Base-by-base conservation (phyloP, 2,113 vertebrate genomes). In the Rhynchopsitta pachyrhyncha region DNA sequence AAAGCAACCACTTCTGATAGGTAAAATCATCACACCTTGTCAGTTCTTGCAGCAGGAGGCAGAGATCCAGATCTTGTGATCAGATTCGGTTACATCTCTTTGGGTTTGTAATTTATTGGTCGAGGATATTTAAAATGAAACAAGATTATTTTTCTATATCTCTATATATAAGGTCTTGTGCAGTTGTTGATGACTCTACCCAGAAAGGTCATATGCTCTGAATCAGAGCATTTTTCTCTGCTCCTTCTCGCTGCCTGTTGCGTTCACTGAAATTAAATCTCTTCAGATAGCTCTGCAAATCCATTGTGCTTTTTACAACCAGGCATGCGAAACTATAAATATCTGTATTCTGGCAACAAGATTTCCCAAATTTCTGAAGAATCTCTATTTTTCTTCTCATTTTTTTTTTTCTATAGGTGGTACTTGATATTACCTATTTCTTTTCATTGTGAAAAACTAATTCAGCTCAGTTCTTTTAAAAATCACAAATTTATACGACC, bases 1-100 rank as follows among this genome's bases (percentile, higher is more conserved):
- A 94, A 97, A 93, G 50, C 85, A 95, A 67, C 78, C 35, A 60
- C 78, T 46, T 92, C 29, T 37, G 84, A 52, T 49, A 64, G 87
- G 67, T 79, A 85, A 92, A 92, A 92, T 24, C 88, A 64, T 92
- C 62, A 63, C 69, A 87, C 39, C 44, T 80, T 80, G 68, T 79
- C 82, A 86, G 63, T 3, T 59, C 42, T 73, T 76, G 95, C 88
- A 91, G 80, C 29, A 1, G 35, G 53, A 86, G 88, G 88, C 60
- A 78, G 80, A 81, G 60, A 15, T 3, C 3, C 6, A 17, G n/a
- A 29, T 75, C 80, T 87, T 5, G 1, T 78, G 73, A 57, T 60
- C 1, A 0, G 19, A 28, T 37, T 73, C 0, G 0, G 57, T 68
- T 52, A 8, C 17, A 37, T 44, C 62, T 70, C 42, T 47, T 28